phyloP scores from a whole-genome alignment of 2,113 vertebrate species.

The Numida meleagris region DNA sequence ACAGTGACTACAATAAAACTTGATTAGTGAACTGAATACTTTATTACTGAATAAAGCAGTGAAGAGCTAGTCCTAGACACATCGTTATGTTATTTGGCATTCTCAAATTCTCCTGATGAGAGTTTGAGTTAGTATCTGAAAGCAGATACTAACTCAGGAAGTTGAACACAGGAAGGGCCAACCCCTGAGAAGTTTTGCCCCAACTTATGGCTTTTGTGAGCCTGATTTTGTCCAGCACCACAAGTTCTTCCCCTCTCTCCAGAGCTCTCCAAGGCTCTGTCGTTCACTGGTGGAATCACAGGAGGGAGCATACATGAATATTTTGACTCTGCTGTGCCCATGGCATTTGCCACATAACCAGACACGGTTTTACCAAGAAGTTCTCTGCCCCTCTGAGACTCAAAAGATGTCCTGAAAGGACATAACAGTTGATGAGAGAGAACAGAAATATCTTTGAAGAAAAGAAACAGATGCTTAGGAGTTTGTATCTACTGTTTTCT shows the following conservation, averaged over 20 bases:
- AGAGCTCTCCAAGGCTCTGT: not conserved
- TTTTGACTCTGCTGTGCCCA: not conserved
- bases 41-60: not conserved
- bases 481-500: not conserved
- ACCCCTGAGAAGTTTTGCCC: not conserved
- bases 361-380: rapidly evolving
- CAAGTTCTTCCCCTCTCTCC: not conserved
- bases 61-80: not conserved
- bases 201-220: not conserved
- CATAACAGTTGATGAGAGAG: not conserved
- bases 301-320: not conserved
- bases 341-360: not conserved
- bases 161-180: not conserved
- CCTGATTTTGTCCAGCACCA: not conserved
- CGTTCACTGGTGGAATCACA: not conserved
- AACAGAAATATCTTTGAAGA: not conserved
- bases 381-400: not conserved
- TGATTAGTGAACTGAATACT: not conserved
- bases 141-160: not conserved
- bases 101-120: not conserved
- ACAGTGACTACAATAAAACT: not conserved
- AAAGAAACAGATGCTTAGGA: not conserved
- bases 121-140: not conserved
- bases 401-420: not conserved
- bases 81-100: not conserved